Evolutionary conservation across 1,140 invertebrate genomes (phyloP), one percentile per base, ranked within the genome.

Genomic region (Zaprionus lachaisei): DNA sequence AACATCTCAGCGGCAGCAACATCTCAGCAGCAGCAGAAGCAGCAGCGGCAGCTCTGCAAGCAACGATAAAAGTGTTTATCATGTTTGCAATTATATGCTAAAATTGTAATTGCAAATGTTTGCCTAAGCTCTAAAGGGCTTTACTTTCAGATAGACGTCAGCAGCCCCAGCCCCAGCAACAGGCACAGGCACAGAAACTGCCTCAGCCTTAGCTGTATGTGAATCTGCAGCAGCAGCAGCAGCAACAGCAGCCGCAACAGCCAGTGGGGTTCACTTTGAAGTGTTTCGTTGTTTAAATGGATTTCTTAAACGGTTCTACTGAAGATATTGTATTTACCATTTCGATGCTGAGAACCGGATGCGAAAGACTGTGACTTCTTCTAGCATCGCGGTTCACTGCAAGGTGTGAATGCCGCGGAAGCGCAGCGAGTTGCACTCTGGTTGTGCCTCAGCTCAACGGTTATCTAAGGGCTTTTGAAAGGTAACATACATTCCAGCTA

Each of bases 81-180:
- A 90, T 90, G 85, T 91, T 90, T 91, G 85, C 85, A 90, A 90
- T 90, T 90, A 90, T 90, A 90, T 90, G 85, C 85, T 90, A 90
- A 90, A 90, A 90, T 90, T 90, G 85, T 90, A 90, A 90, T 91
- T 90, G 85, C 85, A 90, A 90, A 90, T 90, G 85, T 90, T 90
- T 90, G 77, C 85, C 81, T 72, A 89, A 90, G 85, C 81, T 79
- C 64, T 70, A 74, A 77, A 85, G 85, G 85, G 81, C 78, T 90
- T 79, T 81, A 79, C 78, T 78, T 70, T 73, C 71, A 81, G 78
- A 76, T 75, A 85, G 81, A 75, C 79, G 67, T 80, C 68, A 24
- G 31, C 63, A 61, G 57, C 26, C 34, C 15, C 60, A 38, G 38
- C 2, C 0, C 4, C 28, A 31, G 28, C 28, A 31, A 31, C 28